These are phyloP conservation scores for Zaprionus camerounensis DNA, from an alignment of 1,140 invertebrate species.

Conservation along the genomic window DNA sequence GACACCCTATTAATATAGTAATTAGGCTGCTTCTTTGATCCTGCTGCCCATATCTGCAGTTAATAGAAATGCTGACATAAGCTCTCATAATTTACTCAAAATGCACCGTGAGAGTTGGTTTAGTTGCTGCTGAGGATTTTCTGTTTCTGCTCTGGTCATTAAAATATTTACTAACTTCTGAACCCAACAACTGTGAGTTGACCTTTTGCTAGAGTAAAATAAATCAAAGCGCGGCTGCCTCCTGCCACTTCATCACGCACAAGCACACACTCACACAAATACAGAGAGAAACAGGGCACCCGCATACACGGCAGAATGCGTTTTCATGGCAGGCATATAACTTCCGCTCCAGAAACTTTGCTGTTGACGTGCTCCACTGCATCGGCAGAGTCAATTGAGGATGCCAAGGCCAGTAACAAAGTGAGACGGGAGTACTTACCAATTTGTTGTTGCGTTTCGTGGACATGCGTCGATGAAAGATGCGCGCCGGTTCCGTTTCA, in stretches of 20 bases:
- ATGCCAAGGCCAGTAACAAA: constrained; percentile 5
- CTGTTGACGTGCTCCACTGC: constrained; percentile 53
- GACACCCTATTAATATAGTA: background rate
- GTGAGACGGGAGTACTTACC: constrained; percentile 84
- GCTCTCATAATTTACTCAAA: constrained; percentile 3
- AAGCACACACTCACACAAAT: background rate
- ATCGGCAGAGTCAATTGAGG: constrained; percentile 41
- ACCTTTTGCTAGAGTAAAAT: constrained; percentile 57
- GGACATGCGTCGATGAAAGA: constrained; percentile 88
- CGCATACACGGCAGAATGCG: constrained; percentile 35
- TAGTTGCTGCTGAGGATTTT: background rate
- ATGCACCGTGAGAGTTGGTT: constrained; percentile 5
- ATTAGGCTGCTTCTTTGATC: background rate
- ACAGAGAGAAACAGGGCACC: background rate
- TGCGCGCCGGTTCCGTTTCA: constrained; percentile 88
- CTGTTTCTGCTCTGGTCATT: constrained; percentile 36
- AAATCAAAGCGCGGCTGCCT: constrained; percentile 40
- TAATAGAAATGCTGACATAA: constrained; percentile 24
- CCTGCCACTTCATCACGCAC: background rate
- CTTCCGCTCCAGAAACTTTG: constrained; percentile 74
- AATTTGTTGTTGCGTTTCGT: constrained; percentile 88
- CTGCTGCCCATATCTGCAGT: background rate
- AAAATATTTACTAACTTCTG: constrained; percentile 68
- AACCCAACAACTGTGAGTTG: constrained; percentile 49
- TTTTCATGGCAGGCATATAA: constrained; percentile 59